Base-by-base conservation (phyloP, 2,888 invertebrate species). In the Xanthorhoe designata region DNA sequence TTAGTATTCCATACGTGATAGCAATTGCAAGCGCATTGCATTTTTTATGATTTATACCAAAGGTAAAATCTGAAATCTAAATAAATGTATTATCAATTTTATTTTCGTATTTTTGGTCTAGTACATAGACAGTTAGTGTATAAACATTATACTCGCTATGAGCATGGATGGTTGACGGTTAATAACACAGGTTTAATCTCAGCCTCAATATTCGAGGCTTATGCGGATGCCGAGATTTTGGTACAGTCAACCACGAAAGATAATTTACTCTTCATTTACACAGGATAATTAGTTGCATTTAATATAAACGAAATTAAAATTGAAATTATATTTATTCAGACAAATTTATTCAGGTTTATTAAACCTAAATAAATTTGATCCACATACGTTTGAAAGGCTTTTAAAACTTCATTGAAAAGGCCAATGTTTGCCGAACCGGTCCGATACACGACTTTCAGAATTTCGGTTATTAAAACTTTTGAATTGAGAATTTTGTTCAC, bases 141-240 rank as follows among this genome's bases (percentile, higher is more conserved):
- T 50, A 18, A 9, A 35, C 32, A 57, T 63, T 45, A 57, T 51
- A 57, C 52, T 57, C 42, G 32, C 9, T 64, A 62, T 57, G 35
- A 66, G 66, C 61, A 49, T 49, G 59, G 50, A 52, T 60, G 56
- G 57, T 61, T 66, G 66, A 52, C 72, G 66, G 35, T 85, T 87
- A 87, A 87, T 87, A 86, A 83, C 82, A 76, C 76, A 68, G 79
- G 80, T 81, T 82, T 85, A 85, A 86, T 84, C 85, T 83, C 78
- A 72, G 75, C 72, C 77, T 80, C 82, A 79, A 80, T 82, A 80
- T 82, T 71, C 70, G 64, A 63, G 71, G 66, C 66, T 71, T 75
- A 58, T 55, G 35, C 35, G 35, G 50, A 50, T 53, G 13, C 61
- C 49, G 51, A 45, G 55, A 56, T 52, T 61, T 49, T 67, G 77